Percentiles rank a stretch among this genome's conserved stretches.
phyloP scores from a whole-genome alignment of 2,113 vertebrate species.

The Tachuris rubrigastra region DNA sequence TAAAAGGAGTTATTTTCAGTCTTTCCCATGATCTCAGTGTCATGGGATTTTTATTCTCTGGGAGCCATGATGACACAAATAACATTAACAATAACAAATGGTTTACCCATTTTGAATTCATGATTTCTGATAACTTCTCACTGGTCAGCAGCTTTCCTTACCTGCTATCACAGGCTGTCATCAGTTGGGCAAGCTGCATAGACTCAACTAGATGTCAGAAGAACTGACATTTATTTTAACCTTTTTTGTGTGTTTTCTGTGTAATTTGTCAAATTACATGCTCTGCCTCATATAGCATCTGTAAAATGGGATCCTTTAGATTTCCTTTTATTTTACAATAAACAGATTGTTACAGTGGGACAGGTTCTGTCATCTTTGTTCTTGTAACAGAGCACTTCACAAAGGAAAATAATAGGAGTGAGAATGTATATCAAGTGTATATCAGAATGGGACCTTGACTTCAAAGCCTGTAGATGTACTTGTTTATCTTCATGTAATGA shows the following conservation, averaged over 20 bases:
- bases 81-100: constrained; percentile 10
- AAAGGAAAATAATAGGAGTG: neutral
- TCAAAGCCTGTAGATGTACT: neutral
- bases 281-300: neutral
- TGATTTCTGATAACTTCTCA: neutral
- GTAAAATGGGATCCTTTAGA: neutral
- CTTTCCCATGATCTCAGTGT: constrained; percentile 73
- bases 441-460: neutral
- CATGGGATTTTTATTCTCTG: constrained; percentile 52
- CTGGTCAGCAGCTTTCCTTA: neutral
- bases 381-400: neutral
- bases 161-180: neutral
- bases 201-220: neutral
- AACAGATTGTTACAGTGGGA: neutral
- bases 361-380: neutral
- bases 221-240: neutral
- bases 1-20: constrained; percentile 63
- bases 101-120: neutral
- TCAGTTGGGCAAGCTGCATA: neutral
- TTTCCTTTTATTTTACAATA: neutral
- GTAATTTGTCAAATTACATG: neutral
- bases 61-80: neutral
- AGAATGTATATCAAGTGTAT: neutral
- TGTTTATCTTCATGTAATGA: neutral
- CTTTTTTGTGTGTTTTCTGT: neutral